Base-by-base conservation (phyloP, 2,888 invertebrate genomes). In the Theodoxus fluviatilis region DNA sequence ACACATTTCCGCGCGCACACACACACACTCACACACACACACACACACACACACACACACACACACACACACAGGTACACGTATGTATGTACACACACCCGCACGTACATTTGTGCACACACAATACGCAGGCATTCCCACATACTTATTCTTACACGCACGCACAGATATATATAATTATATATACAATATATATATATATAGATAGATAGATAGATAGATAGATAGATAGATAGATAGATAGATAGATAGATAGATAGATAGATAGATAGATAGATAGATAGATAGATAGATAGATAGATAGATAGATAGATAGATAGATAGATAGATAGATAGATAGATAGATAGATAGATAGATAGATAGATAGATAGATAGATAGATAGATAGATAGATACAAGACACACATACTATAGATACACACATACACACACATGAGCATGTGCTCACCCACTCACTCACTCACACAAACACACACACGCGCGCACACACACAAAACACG, bases 41-140 rank as follows among this genome's bases (percentile, higher is more conserved):
- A 38, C 33, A 63, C 40, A 63, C 63, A 63, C 25, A 63, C 63
- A 38, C 38, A 63, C 63, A 57, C n/a, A 25, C 57, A 57, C 28
- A 43, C 55, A 55, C 9, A 1, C 2, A 55, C 55, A 55, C 55
- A 3, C 55, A 55, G 22, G 22, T 25, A 55, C 55, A 22, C 15
- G 9, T n/a, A 52, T 18, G 22, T 52, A 52, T 18, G 52, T 18
- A 52, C 52, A 52, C 52, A 7, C 9, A 52, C 52, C n/a, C 52
- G 25, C 52, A 52, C 52, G 25, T 25, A 52, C 52, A 52, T 25
- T 25, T 1, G 25, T 25, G 25, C 52, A 52, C 52, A 52, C n/a
- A 52, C 52, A 52, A 12, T 15, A 43, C 43, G 15, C 43, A 43
- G 7, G 15, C 43, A 43, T 15, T 12, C 43, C 7, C 43, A 43